Evolutionary conservation across 2,113 vertebrate genomes (phyloP).

Genomic region (Microcebus griseorufus): DNA sequence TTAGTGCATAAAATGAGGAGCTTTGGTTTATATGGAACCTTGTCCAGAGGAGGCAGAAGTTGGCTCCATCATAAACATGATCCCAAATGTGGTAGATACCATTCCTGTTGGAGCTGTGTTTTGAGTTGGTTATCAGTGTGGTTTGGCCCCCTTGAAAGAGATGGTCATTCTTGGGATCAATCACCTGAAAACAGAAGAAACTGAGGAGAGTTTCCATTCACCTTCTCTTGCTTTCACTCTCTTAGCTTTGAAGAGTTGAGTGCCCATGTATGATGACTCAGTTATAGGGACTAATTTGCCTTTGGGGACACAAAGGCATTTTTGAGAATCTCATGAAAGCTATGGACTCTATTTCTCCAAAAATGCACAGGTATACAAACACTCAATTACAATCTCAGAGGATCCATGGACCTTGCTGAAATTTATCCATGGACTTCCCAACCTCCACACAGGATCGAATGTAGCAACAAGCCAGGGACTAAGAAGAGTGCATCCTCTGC

Average conservation of each 20-base stretch:
- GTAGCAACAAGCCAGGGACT: background rate
- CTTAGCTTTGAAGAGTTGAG: background rate
- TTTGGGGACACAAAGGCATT: background rate
- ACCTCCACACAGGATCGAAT: background rate
- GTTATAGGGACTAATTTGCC: background rate
- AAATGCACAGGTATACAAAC: background rate
- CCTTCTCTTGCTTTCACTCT: background rate
- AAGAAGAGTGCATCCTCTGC: background rate
- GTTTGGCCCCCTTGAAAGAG: background rate
- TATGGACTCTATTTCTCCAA: background rate
- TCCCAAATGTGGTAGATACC: background rate
- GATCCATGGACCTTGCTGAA: background rate
- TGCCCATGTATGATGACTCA: background rate
- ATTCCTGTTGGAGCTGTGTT: background rate
- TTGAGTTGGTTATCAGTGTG: background rate
- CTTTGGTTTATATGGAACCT: background rate
- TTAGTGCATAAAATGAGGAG: background rate
- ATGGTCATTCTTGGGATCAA: background rate
- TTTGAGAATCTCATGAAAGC: conserved; percentile 20
- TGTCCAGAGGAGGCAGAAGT: background rate
- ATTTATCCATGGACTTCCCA: background rate
- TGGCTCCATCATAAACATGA: background rate
- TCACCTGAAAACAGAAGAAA: background rate
- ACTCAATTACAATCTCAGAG: background rate
- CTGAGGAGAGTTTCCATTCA: background rate